Evolutionary conservation across 2,113 vertebrate species (phyloP).

Genomic region (Girardinichthys multiradiatus): DNA sequence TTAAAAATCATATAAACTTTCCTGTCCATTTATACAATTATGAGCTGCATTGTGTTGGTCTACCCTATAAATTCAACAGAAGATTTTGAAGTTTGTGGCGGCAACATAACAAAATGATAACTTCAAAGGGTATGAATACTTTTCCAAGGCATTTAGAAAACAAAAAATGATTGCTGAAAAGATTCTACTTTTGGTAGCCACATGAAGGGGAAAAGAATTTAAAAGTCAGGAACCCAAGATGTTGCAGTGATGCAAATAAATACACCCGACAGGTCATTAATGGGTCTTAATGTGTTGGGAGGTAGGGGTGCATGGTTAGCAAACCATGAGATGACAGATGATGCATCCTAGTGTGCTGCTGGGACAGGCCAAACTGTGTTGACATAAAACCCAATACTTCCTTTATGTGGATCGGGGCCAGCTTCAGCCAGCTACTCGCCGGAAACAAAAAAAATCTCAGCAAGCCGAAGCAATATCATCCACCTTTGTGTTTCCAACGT

Average conservation of each 20-base stretch:
- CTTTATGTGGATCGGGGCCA: slow-evolving; percentile 76
- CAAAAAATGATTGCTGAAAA: slow-evolving; percentile 47
- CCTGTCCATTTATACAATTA: too few relatives aligned
- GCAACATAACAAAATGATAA: too few relatives aligned
- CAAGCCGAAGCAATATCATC: slow-evolving; percentile 76
- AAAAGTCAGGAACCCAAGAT: not conserved
- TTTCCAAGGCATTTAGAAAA: slow-evolving; percentile 1
- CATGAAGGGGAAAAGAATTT: not conserved
- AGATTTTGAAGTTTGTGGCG: too few relatives aligned
- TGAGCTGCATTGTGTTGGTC: too few relatives aligned
- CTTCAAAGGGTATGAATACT: too few relatives aligned
- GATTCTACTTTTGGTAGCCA: slow-evolving; percentile 22
- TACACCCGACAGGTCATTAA: slow-evolving; percentile 54
- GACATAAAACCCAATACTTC: slow-evolving; percentile 84
- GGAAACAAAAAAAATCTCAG: slow-evolving; percentile 52
- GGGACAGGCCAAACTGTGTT: slow-evolving; percentile 77
- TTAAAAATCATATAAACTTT: too few relatives aligned
- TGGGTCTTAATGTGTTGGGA: slow-evolving; percentile 40
- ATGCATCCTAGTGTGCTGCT: slow-evolving; percentile 78
- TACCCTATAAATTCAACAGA: too few relatives aligned
- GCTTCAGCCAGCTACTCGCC: slow-evolving; percentile 67
- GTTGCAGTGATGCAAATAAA: slow-evolving; percentile 50
- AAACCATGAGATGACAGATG: slow-evolving; percentile 75
- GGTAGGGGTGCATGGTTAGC: slow-evolving; percentile 47
- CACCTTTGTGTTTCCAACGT: slow-evolving; percentile 69